phyloP scores from a whole-genome alignment of 2,888 invertebrate species.

The Pegoplata infirma region DNA sequence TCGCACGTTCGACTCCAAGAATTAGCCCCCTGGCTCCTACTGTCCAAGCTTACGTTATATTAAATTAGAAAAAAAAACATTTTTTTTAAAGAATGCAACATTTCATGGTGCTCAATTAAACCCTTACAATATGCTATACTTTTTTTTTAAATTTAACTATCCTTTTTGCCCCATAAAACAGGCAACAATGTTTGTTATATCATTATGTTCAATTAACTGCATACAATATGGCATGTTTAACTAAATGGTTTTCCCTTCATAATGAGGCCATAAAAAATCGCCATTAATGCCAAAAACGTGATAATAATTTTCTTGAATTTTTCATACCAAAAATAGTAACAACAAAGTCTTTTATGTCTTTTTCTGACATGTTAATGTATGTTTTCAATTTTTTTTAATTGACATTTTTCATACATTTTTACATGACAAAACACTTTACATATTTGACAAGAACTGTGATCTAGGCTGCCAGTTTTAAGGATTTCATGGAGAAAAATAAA shows the following conservation, averaged over 20 bases:
- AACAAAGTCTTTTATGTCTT: neutral
- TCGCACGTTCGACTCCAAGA: too few species aligned
- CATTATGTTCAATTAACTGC: neutral
- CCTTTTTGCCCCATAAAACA: neutral
- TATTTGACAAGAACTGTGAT: neutral
- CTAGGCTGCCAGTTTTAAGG: too few species aligned
- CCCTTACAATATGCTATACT: neutral
- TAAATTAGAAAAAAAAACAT: too few species aligned
- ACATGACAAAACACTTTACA: constrained; percentile 32
- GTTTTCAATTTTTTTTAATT: constrained; percentile 18
- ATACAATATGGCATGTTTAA: neutral
- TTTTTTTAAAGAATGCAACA: neutral
- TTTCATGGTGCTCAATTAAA: neutral
- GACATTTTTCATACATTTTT: constrained; percentile 29
- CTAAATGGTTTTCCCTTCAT: neutral
- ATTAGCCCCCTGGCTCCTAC: too few species aligned
- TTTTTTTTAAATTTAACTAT: neutral
- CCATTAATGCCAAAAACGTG: neutral
- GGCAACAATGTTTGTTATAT: constrained; percentile 4
- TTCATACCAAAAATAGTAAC: neutral
- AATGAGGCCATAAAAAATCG: neutral
- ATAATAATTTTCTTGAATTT: neutral
- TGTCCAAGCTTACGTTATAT: too few species aligned
- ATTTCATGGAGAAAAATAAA: too few species aligned
- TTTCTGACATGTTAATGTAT: constrained; percentile 1